Conservation (phyloP, 2,113 vertebrate species). For the Sapayoa aenigma region DNA sequence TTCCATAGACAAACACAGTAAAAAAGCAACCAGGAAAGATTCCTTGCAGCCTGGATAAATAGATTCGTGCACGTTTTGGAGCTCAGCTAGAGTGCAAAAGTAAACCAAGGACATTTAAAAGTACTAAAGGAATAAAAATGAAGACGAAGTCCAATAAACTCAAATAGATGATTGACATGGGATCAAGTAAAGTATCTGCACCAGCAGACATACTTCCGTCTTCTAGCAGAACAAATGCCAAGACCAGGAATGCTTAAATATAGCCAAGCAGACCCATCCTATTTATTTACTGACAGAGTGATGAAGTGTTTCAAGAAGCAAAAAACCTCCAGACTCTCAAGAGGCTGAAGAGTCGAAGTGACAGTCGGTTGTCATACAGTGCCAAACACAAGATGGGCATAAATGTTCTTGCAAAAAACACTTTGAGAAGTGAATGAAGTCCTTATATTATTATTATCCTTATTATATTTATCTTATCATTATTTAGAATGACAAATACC, state of each 20-base stretch:
- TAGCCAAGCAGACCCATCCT: not conserved
- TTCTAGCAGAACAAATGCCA: not conserved
- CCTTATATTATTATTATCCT: not conserved
- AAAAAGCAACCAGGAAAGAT: no score
- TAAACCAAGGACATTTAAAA: not conserved
- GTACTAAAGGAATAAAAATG: not conserved
- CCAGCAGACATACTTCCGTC: not conserved
- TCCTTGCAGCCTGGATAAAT: no score
- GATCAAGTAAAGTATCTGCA: not conserved
- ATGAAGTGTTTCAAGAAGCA: not conserved
- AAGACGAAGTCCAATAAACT: not conserved
- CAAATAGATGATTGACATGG: not conserved
- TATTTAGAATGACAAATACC: not conserved
- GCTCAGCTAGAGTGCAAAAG: not conserved
- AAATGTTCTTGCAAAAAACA: not conserved
- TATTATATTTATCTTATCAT: no score
- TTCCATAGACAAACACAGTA: not conserved
- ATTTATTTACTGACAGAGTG: not conserved
- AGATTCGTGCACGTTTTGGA: no score
- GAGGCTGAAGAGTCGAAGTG: not conserved
- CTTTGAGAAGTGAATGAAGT: not conserved
- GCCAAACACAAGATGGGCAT: not conserved
- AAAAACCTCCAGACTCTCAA: not conserved
- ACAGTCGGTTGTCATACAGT: not conserved
- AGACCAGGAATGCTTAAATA: not conserved